Evolutionary conservation across 2,888 invertebrate genomes (phyloP).

Genomic region (Sylvicola fuscatus): DNA sequence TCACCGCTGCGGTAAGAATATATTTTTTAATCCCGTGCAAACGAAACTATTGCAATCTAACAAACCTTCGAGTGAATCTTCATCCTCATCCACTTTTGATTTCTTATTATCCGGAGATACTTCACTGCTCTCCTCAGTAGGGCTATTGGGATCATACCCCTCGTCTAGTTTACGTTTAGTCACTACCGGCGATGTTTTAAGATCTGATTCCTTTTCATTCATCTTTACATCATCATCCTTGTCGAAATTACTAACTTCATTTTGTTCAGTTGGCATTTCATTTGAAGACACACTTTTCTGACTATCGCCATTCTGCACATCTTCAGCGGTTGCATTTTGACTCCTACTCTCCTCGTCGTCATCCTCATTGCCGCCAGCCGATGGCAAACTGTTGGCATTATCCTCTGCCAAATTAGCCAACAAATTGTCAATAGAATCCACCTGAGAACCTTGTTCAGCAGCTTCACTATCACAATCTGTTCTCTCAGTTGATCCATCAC

Average conservation of each 20-base stretch:
- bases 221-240: conserved; percentile 14
- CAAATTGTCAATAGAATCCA: conserved; percentile 15
- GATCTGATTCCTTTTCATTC: conserved; percentile 13
- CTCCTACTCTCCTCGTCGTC: background rate
- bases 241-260: background rate
- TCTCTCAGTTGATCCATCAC: conserved; percentile 8
- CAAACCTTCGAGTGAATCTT: conserved; percentile 1
- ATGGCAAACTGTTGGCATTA: conserved; percentile 25
- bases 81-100: conserved; percentile 7
- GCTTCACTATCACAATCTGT: background rate
- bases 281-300: background rate
- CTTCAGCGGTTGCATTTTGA: conserved; percentile 7
- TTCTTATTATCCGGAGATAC: conserved; percentile 30
- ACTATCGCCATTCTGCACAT: background rate
- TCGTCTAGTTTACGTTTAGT: conserved; percentile 29
- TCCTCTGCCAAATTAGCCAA: conserved; percentile 23
- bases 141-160: conserved; percentile 60
- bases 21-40: background rate
- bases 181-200: conserved; percentile 21
- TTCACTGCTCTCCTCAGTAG: conserved; percentile 53
- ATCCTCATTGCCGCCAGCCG: conserved; percentile 17
- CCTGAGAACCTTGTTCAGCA: background rate
- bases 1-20: conserved; percentile 4
- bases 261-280: background rate
- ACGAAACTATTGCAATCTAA: background rate